Conservation (phyloP, 2,113 vertebrate species). For the Sigmodon hispidus region DNA sequence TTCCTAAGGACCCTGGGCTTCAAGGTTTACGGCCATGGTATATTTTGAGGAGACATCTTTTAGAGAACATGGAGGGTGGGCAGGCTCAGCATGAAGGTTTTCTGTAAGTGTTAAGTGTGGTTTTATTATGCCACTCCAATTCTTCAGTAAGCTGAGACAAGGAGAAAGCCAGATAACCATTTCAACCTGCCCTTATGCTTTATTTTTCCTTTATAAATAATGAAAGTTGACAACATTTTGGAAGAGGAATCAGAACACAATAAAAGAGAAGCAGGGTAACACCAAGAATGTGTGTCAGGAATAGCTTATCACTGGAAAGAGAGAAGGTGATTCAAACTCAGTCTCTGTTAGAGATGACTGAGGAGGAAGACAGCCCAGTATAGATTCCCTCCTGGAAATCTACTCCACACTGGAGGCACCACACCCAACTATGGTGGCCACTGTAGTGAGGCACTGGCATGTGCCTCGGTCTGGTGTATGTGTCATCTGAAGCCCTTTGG, state of each 20-base stretch:
- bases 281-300: background rate
- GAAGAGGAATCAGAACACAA: background rate
- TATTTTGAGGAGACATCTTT: background rate
- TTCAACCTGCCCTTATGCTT: background rate
- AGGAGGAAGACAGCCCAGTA: background rate
- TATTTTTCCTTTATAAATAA: background rate
- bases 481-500: background rate
- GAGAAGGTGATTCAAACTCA: background rate
- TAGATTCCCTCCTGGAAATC: too few relatives aligned
- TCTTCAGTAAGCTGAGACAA: background rate
- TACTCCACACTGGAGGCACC: background rate
- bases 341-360: background rate
- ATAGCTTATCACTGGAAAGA: fast-evolving
- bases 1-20: background rate
- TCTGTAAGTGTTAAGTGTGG: background rate
- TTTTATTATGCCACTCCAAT: background rate
- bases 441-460: too few relatives aligned
- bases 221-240: background rate
- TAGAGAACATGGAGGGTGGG: too few relatives aligned
- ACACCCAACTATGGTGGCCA: background rate
- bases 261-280: background rate
- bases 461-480: background rate
- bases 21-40: too few relatives aligned
- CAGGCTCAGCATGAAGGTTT: background rate
- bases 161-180: background rate